Conservation (phyloP, 2,888 invertebrate genomes). For the Ectemnius continuus region DNA sequence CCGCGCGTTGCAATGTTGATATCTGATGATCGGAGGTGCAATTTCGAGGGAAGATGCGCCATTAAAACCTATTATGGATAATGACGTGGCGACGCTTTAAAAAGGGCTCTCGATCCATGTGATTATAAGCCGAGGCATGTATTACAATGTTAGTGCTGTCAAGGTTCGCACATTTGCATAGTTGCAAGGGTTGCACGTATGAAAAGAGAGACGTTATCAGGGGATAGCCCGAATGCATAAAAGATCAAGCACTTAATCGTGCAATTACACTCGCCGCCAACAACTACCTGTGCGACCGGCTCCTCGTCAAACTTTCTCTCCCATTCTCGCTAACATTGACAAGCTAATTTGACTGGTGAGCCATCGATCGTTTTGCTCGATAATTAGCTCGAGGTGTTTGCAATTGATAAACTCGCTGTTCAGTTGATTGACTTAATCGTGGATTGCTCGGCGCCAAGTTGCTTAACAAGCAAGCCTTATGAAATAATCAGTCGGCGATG, state of each 20-base stretch:
- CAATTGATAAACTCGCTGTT: neutral
- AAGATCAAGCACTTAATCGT: slow-evolving; percentile 39
- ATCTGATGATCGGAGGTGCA: too few species aligned
- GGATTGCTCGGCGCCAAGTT: neutral
- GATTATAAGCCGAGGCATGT: neutral
- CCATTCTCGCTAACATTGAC: neutral
- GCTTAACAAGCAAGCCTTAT: slow-evolving; percentile 23
- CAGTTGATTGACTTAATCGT: neutral
- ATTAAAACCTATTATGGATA: neutral
- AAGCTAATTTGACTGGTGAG: neutral
- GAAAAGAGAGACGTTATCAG: slow-evolving; percentile 38
- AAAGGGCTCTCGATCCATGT: too few species aligned
- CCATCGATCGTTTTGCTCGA: neutral
- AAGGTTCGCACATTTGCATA: neutral
- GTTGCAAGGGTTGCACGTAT: neutral
- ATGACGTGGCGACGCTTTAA: neutral
- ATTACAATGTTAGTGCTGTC: neutral
- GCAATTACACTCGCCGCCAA: slow-evolving; percentile 22
- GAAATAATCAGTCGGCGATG: slow-evolving; percentile 41
- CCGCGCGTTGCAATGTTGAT: too few species aligned
- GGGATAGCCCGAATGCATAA: slow-evolving; percentile 37
- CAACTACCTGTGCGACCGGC: slow-evolving; percentile 1
- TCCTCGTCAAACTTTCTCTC: neutral
- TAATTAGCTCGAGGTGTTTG: neutral
- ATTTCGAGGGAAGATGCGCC: too few species aligned